These are phyloP conservation scores for Drosophila burlai DNA, from an alignment of 1,140 invertebrate species.

Conservation along the genomic window DNA sequence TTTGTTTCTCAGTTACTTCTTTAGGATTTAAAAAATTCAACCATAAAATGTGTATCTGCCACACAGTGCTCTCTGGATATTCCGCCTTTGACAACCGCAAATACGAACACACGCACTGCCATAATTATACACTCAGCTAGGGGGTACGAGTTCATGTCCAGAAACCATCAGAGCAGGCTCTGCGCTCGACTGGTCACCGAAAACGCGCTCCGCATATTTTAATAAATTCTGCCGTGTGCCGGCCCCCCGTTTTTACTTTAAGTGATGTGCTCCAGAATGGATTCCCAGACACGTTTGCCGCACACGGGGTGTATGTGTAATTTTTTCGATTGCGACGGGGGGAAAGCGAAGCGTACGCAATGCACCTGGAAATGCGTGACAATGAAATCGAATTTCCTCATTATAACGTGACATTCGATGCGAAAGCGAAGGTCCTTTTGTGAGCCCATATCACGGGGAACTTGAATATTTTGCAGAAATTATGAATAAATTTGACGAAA, in stretches of 20 bases:
- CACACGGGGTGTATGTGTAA: constrained; percentile 68
- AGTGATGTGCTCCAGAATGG: constrained; percentile 39
- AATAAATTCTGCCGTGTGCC: constrained; percentile 59
- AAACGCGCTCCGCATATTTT: constrained; percentile 75
- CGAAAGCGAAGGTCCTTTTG: not conserved
- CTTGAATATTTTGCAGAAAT: constrained; percentile 24
- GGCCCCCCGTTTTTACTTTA: constrained; percentile 15
- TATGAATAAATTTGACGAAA: constrained; percentile 24
- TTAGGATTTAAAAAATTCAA: not conserved
- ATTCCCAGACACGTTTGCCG: constrained; percentile 79
- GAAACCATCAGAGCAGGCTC: constrained; percentile 18
- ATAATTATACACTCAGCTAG: constrained; percentile 43
- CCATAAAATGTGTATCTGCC: not conserved
- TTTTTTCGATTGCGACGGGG: constrained; percentile 46
- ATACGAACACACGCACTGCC: constrained; percentile 11
- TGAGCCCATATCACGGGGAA: constrained; percentile 7
- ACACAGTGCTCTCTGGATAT: not conserved
- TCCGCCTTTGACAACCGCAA: constrained; percentile 20
- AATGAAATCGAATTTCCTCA: constrained; percentile 82
- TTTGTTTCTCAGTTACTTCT: not conserved
- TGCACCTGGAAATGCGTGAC: constrained; percentile 63
- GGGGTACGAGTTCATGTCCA: constrained; percentile 34
- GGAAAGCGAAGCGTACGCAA: not conserved
- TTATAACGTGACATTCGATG: constrained; percentile 64
- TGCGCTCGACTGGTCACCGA: constrained; percentile 45